A percentile compares a stretch with the other conserved stretches of the same genome.
phyloP scores from a whole-genome alignment of 2,113 vertebrate genomes.

The Xiphophorus maculatus region DNA sequence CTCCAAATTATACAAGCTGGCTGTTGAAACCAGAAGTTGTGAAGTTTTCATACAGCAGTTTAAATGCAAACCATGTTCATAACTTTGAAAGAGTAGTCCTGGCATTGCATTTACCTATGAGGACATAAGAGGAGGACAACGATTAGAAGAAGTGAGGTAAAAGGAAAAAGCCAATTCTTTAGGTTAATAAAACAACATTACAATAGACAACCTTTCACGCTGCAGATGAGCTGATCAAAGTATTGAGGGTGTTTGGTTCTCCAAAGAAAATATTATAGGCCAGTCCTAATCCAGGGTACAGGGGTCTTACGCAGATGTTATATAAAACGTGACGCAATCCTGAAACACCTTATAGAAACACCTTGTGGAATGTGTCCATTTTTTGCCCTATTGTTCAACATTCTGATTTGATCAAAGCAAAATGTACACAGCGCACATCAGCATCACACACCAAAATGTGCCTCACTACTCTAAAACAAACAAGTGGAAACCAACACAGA shows the following conservation, averaged over 20 bases:
- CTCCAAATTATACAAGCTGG: too few relatives aligned
- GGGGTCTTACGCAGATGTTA: not conserved
- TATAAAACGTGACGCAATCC: not conserved
- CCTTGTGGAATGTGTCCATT: not conserved
- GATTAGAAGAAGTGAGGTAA: too few relatives aligned
- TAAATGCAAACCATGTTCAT: too few relatives aligned
- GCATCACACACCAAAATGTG: not conserved
- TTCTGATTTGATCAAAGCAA: not conserved
- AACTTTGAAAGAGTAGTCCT: too few relatives aligned
- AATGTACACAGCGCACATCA: slow-evolving; percentile 16
- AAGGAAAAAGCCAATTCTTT: not conserved
- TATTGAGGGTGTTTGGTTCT: not conserved
- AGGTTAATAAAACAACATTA: not conserved
- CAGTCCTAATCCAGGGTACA: not conserved
- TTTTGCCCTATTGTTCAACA: not conserved
- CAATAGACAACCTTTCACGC: not conserved
- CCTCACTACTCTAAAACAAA: slow-evolving; percentile 17
- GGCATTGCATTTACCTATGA: too few relatives aligned
- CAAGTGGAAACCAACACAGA: slow-evolving; percentile 30
- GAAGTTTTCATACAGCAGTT: too few relatives aligned
- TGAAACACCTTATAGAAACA: not conserved
- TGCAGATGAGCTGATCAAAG: not conserved
- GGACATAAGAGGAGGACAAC: too few relatives aligned
- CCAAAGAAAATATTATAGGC: too few relatives aligned
- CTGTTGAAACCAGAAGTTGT: too few relatives aligned